Conservation (phyloP, 2,888 invertebrate genomes). For the Rhorus exstirpatorius region DNA sequence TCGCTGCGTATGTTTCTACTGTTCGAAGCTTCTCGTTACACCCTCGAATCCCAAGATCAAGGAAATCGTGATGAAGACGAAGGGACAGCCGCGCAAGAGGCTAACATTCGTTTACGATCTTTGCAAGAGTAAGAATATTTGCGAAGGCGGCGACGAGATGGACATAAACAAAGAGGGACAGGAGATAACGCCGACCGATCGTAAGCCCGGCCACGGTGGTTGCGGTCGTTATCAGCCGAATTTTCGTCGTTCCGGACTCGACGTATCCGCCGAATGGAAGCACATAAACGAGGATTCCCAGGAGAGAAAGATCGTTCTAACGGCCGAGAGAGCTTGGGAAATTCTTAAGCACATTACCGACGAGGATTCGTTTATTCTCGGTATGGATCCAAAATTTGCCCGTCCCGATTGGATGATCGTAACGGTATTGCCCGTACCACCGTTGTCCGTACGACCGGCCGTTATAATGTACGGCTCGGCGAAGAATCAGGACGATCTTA, state of each 20-base stretch:
- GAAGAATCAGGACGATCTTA: slow-evolving; percentile 99
- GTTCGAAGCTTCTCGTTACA: slow-evolving; percentile 98
- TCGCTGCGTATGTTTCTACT: slow-evolving; percentile 99
- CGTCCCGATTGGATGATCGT: slow-evolving; percentile 99
- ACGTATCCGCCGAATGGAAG: slow-evolving; percentile 99
- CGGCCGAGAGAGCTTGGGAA: slow-evolving; percentile 98
- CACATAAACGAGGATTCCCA: slow-evolving; percentile 99
- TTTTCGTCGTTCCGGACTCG: slow-evolving; percentile 95
- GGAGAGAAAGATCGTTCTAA: slow-evolving; percentile 96
- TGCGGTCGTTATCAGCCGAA: slow-evolving; percentile 99
- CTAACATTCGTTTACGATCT: slow-evolving; percentile 98
- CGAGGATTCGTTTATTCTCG: slow-evolving; percentile 97
- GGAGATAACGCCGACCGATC: slow-evolving; percentile 85
- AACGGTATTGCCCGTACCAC: slow-evolving; percentile 98
- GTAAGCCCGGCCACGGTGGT: slow-evolving; percentile 95
- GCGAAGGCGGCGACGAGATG: slow-evolving; percentile 99
- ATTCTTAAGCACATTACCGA: slow-evolving; percentile 98
- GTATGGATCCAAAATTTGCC: slow-evolving; percentile 98
- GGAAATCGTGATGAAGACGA: slow-evolving; percentile 98
- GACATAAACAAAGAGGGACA: slow-evolving; percentile 94
- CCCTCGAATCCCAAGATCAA: slow-evolving; percentile 97
- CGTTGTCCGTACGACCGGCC: slow-evolving; percentile 97
- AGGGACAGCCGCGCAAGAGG: slow-evolving; percentile 97
- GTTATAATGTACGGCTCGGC: slow-evolving; percentile 99
- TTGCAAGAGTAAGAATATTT: slow-evolving; percentile 99